Evolutionary conservation across 2,797 vertebrate genomes (phyloP).

Genomic region (Gouania willdenowi): DNA sequence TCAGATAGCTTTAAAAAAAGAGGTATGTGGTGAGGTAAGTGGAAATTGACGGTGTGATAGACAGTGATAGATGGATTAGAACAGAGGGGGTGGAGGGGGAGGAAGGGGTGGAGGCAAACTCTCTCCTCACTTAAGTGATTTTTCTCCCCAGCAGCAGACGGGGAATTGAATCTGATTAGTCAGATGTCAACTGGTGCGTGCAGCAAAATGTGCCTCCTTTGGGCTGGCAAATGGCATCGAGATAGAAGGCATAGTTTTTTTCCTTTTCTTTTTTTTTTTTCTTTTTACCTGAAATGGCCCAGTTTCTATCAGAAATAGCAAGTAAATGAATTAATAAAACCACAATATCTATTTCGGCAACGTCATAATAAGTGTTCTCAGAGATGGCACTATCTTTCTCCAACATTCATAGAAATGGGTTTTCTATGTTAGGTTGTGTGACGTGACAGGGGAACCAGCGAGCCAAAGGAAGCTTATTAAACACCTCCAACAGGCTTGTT

Average conservation of each 20-base stretch:
- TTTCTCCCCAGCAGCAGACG: constrained; percentile 47
- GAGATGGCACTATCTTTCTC: constrained; percentile 60
- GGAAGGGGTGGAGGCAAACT: neutral
- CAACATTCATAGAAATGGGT: too few species aligned
- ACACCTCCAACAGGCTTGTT: constrained; percentile 23
- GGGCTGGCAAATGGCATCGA: constrained; percentile 69
- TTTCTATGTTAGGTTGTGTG: too few species aligned
- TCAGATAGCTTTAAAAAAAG: constrained; percentile 26
- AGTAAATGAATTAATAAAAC: too few species aligned
- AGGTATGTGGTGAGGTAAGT: constrained; percentile 40
- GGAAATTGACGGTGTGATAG: constrained; percentile 60
- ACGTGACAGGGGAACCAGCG: constrained; percentile 42
- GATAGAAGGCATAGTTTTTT: constrained; percentile 60
- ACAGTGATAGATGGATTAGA: constrained; percentile 67
- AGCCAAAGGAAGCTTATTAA: constrained; percentile 55
- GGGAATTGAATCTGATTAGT: constrained; percentile 78
- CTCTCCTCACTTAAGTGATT: constrained; percentile 40
- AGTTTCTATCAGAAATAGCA: too few species aligned
- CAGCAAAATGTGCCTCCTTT: constrained; percentile 55
- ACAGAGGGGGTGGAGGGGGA: constrained; percentile 26
- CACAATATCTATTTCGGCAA: constrained; percentile 62
- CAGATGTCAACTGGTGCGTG: constrained; percentile 72
- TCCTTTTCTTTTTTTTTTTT: too few species aligned
- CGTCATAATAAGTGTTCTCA: constrained; percentile 63
- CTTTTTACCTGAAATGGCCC: too few species aligned